Conservation (phyloP, 2,797 vertebrate species). For the Enteromius argenteus region DNA sequence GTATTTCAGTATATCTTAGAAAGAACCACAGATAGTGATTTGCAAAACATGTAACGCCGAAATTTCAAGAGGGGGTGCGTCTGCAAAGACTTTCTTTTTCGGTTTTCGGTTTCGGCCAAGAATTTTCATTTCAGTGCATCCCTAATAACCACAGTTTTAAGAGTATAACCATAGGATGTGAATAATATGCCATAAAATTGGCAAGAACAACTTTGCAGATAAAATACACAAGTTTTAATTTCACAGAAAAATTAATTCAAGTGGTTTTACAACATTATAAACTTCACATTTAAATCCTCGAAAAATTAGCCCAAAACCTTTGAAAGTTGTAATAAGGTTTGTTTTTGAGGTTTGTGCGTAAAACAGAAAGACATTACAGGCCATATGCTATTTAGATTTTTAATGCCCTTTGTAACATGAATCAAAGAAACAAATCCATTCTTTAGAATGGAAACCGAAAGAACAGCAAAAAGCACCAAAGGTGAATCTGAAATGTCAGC, state of each 20-base stretch:
- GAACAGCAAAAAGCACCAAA: not conserved
- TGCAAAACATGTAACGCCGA: not conserved
- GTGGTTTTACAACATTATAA: not conserved
- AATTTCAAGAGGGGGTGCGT: too few species aligned
- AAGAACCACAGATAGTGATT: conserved; percentile 1
- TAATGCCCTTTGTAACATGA: not conserved
- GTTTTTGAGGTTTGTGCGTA: too few species aligned
- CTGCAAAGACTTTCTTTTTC: too few species aligned
- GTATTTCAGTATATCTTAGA: not conserved
- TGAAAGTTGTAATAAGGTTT: too few species aligned
- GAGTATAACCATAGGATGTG: not conserved
- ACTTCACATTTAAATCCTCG: not conserved
- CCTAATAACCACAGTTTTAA: too few species aligned
- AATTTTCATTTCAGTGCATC: too few species aligned
- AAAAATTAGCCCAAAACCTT: not conserved
- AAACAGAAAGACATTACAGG: too few species aligned
- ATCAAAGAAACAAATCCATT: not conserved
- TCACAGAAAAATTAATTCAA: not conserved
- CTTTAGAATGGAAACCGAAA: not conserved
- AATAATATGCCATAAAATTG: not conserved
- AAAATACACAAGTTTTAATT: not conserved
- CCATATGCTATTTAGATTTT: not conserved
- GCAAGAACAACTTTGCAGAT: not conserved
- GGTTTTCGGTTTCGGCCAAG: too few species aligned
- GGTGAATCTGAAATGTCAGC: not conserved